Conservation (phyloP, 2,797 vertebrate species). For the Peromyscus eremicus region DNA sequence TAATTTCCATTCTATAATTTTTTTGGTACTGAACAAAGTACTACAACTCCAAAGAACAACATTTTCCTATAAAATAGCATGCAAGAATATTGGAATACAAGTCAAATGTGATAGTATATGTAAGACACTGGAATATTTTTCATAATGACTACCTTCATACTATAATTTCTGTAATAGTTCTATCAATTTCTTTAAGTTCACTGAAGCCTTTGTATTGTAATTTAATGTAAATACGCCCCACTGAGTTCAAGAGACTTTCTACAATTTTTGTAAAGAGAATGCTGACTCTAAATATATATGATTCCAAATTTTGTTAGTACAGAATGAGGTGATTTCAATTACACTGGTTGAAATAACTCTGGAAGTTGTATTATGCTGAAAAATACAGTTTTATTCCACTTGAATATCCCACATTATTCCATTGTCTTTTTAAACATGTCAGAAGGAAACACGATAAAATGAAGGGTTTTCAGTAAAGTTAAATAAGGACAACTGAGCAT, state of each 20-base stretch:
- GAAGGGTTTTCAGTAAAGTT: slow-evolving; percentile 40
- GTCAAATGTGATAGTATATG: slow-evolving; percentile 14
- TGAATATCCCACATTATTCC: slow-evolving; percentile 67
- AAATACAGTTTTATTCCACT: slow-evolving; percentile 67
- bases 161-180: slow-evolving; percentile 25
- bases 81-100: neutral
- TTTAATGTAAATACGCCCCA: slow-evolving; percentile 62
- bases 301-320: slow-evolving; percentile 71
- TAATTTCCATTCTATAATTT: slow-evolving; percentile 29
- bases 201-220: slow-evolving; percentile 64
- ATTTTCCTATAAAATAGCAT: slow-evolving; percentile 39
- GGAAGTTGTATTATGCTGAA: slow-evolving; percentile 68
- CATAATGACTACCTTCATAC: slow-evolving; percentile 22
- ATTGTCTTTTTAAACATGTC: slow-evolving; percentile 66
- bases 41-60: slow-evolving; percentile 9
- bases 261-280: slow-evolving; percentile 70
- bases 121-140: slow-evolving; percentile 44
- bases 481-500: slow-evolving; percentile 3
- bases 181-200: slow-evolving; percentile 58
- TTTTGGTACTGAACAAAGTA: neutral
- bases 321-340: slow-evolving; percentile 77
- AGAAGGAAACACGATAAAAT: slow-evolving; percentile 63
- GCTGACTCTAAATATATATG: slow-evolving; percentile 71
- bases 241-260: slow-evolving; percentile 61
- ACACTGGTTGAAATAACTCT: slow-evolving; percentile 69